A percentile compares a stretch with the other conserved stretches of the same genome.
These are phyloP conservation scores for Plumapathes pennacea DNA, from an alignment of 92 coral and sea anemone species.

Conservation along the genomic window DNA sequence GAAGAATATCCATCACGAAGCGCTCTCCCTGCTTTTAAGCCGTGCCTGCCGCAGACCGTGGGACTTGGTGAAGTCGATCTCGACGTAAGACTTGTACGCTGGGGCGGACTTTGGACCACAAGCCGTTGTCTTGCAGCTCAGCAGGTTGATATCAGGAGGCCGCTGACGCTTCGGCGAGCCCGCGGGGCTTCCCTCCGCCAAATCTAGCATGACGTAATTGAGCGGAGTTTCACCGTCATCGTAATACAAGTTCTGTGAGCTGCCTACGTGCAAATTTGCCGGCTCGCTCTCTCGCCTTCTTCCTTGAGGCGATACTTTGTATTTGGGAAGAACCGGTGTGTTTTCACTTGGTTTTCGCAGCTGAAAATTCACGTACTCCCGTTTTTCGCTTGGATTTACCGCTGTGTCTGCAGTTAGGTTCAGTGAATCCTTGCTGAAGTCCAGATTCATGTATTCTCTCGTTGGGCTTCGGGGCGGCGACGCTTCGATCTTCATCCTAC, in stretches of 20 bases:
- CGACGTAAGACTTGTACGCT: slow-evolving; percentile 55
- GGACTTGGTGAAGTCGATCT: slow-evolving; percentile 83
- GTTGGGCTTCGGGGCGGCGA: slow-evolving; percentile 6
- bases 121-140: slow-evolving; percentile 2
- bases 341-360: slow-evolving; percentile 4
- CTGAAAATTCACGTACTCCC: not conserved
- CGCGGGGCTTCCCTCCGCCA: slow-evolving; percentile 4
- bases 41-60: slow-evolving; percentile 73
- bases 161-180: slow-evolving; percentile 20
- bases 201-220: slow-evolving; percentile 53
- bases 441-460: slow-evolving; percentile 63
- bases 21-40: slow-evolving; percentile 53
- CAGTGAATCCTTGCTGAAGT: slow-evolving; percentile 42
- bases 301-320: slow-evolving; percentile 12
- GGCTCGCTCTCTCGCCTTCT: slow-evolving; percentile 71
- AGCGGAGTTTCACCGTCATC: slow-evolving; percentile 13
- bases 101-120: slow-evolving; percentile 59
- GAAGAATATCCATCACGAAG: too few species aligned
- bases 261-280: slow-evolving; percentile 3
- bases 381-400: not conserved
- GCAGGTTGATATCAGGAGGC: slow-evolving; percentile 39
- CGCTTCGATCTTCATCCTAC: slow-evolving; percentile 14
- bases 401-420: slow-evolving; percentile 15
- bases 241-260: slow-evolving; percentile 13
- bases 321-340: not conserved